Conservation (phyloP, 1,140 invertebrate genomes). For the Eumeta japonica region DNA sequence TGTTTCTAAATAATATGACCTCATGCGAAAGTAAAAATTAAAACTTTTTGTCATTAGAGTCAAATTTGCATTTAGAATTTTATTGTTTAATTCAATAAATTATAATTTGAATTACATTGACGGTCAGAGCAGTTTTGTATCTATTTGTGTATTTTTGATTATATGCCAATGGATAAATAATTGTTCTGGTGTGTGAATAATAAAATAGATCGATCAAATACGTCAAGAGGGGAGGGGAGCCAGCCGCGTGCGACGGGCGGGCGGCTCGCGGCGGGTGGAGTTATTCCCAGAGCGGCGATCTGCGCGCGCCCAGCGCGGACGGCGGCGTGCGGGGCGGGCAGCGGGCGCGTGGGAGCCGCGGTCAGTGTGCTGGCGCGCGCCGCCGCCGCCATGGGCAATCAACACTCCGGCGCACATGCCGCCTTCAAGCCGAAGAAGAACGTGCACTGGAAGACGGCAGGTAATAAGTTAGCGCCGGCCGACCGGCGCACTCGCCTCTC, state of each 20-base stretch:
- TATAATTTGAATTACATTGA: background rate
- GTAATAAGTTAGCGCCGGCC: constrained; percentile 42
- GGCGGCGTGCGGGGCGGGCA: constrained; percentile 14
- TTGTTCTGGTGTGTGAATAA: too few relatives aligned
- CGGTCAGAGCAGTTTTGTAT: background rate
- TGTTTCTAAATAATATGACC: too few relatives aligned
- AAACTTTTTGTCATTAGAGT: too few relatives aligned
- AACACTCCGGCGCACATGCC: constrained; percentile 43
- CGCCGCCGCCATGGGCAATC: constrained; percentile 56
- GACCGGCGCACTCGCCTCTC: constrained; percentile 10
- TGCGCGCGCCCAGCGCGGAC: constrained; percentile 31
- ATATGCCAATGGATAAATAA: background rate
- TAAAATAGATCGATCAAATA: too few relatives aligned
- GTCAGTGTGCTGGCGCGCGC: constrained; percentile 45
- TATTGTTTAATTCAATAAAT: too few relatives aligned
- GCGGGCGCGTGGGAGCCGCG: constrained; percentile 19
- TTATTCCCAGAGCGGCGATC: too few relatives aligned
- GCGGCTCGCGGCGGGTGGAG: too few relatives aligned
- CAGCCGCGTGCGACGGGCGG: too few relatives aligned
- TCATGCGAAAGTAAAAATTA: too few relatives aligned
- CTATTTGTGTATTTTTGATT: background rate
- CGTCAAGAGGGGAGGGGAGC: too few relatives aligned
- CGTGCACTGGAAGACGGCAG: constrained; percentile 71
- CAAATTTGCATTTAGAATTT: too few relatives aligned
- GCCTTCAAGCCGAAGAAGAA: constrained; percentile 62